A percentile compares a stretch with the other conserved stretches of the same genome.
phyloP scores from a whole-genome alignment of 2,113 vertebrate genomes.

The Phrynosoma platyrhinos region DNA sequence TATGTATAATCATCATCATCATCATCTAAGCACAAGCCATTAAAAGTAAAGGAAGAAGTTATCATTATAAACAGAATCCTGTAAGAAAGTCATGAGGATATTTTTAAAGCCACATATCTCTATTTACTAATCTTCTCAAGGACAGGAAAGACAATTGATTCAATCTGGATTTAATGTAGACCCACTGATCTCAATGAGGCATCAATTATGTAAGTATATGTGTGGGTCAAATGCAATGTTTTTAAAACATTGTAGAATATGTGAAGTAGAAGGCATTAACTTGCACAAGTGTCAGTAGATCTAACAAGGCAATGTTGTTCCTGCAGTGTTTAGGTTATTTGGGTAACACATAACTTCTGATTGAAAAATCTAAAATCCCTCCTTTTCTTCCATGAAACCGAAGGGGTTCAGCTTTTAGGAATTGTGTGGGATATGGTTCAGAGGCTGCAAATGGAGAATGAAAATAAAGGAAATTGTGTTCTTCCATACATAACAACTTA shows the following conservation, averaged over 20 bases:
- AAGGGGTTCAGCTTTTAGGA: background rate
- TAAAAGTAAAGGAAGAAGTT: background rate
- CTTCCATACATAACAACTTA: background rate
- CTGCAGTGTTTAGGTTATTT: too few relatives aligned
- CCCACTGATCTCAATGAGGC: background rate
- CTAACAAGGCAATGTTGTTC: too few relatives aligned
- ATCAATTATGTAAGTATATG: background rate
- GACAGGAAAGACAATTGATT: background rate
- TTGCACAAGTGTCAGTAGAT: too few relatives aligned
- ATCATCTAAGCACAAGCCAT: background rate
- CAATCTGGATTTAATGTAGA: too few relatives aligned
- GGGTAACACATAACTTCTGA: background rate
- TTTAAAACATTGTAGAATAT: background rate
- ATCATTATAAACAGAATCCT: background rate
- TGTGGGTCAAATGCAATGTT: background rate
- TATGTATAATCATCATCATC: too few relatives aligned
- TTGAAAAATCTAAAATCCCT: background rate
- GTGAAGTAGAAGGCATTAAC: too few relatives aligned
- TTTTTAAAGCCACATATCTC: background rate
- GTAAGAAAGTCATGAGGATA: background rate
- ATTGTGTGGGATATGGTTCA: background rate
- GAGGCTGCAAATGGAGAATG: background rate
- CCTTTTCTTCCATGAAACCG: background rate
- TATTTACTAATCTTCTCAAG: background rate
- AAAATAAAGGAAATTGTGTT: background rate